phyloP scores from a whole-genome alignment of 30 jellyfish, hydroid and myxozoan genomes.

The Aurelia sp. region DNA sequence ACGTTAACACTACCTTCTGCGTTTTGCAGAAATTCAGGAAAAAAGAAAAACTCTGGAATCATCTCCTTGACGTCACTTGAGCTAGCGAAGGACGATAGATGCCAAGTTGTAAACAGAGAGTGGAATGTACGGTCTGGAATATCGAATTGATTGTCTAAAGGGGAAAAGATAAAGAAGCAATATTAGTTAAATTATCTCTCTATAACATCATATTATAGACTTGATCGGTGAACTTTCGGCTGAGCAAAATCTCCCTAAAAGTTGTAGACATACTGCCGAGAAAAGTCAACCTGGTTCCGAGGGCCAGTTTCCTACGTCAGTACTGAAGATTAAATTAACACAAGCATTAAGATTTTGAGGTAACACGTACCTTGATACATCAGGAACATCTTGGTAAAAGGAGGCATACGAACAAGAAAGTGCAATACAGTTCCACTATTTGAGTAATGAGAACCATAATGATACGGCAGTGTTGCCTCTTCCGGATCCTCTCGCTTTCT shows the following conservation, averaged over 20 bases:
- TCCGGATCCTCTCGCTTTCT: constrained; percentile 71
- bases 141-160: constrained; percentile 93
- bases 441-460: constrained; percentile 97
- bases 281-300: too few species aligned
- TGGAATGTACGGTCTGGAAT: constrained; percentile 99
- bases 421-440: constrained; percentile 98
- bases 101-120: constrained; percentile 94
- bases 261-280: too few species aligned
- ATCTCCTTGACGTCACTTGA: constrained; percentile 97
- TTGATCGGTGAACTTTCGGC: too few species aligned
- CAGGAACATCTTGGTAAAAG: constrained; percentile 96
- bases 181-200: too few species aligned
- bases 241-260: too few species aligned
- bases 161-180: neutral
- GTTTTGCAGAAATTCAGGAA: constrained; percentile 88
- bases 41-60: constrained; percentile 96
- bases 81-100: constrained; percentile 93
- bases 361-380: constrained; percentile 85
- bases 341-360: too few species aligned
- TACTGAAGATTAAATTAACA: too few species aligned
- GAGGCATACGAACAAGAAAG: constrained; percentile 97
- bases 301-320: too few species aligned
- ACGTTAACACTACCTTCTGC: constrained; percentile 69
- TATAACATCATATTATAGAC: too few species aligned
- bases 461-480: constrained; percentile 96